Conservation (phyloP, 2,113 vertebrate species). For the Podarcis muralis region DNA sequence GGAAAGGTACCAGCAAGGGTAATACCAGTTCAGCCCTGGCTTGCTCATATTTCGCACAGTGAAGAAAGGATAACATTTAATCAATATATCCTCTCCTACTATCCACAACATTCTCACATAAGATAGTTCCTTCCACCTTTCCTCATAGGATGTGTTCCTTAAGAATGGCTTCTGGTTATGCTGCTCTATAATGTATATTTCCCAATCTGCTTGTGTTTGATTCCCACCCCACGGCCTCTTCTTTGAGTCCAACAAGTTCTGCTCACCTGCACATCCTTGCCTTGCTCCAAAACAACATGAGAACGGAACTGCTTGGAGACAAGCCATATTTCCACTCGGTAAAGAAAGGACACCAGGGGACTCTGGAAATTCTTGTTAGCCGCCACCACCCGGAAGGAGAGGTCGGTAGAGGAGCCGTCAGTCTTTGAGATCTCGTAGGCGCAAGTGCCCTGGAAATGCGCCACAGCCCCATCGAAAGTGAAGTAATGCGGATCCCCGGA, state of each 20-base stretch:
- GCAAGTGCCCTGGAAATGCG: conserved; percentile 80
- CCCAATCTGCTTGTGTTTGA: too few species aligned
- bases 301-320: neutral
- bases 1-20: too few species aligned
- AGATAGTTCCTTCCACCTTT: neutral
- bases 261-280: conserved; percentile 56
- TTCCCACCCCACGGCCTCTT: too few species aligned
- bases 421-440: conserved; percentile 74
- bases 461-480: conserved; percentile 78
- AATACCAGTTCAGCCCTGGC: too few species aligned
- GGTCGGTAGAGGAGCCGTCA: neutral
- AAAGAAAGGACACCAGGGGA: conserved; percentile 63
- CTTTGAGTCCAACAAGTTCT: neutral
- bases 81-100: too few species aligned
- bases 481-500: conserved; percentile 80
- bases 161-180: neutral
- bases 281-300: neutral
- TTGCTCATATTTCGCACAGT: too few species aligned
- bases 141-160: neutral
- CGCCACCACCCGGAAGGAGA: conserved; percentile 61
- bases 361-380: conserved; percentile 70
- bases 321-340: conserved; percentile 21
- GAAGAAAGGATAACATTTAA: too few species aligned
- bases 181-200: neutral
- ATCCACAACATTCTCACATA: too few species aligned